Percentiles rank a stretch among this genome's conserved stretches.
These are phyloP conservation scores for Rhopalosiphum padi DNA, from an alignment of 1,140 invertebrate species.

Conservation along the genomic window DNA sequence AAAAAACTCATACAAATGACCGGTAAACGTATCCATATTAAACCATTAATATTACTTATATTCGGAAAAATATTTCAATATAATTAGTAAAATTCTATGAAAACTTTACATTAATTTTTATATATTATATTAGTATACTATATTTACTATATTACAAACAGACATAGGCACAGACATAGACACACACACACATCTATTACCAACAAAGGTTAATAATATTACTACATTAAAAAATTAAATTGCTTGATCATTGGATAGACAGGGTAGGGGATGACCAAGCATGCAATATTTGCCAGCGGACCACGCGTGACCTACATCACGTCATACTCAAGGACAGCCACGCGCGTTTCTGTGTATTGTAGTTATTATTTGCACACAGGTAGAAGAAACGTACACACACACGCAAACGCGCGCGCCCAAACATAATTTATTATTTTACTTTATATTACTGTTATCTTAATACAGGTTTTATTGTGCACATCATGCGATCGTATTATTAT, in stretches of 20 bases:
- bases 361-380: not conserved
- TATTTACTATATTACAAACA: too few species aligned
- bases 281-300: not conserved
- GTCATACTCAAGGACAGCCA: constrained; percentile 37
- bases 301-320: constrained; percentile 45
- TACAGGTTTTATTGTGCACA: constrained; percentile 7
- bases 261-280: constrained; percentile 9
- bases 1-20: not conserved
- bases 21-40: too few species aligned
- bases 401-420: not conserved
- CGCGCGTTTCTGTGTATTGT: not conserved
- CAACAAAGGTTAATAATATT: not conserved
- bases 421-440: not conserved
- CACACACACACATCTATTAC: not conserved
- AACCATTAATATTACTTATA: not conserved
- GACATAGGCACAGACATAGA: too few species aligned
- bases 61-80: not conserved
- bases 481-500: not conserved
- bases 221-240: not conserved
- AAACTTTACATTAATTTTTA: not conserved
- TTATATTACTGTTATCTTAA: constrained; percentile 35
- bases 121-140: too few species aligned
- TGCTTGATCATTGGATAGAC: not conserved
- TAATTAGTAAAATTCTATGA: not conserved
- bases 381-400: not conserved